These are phyloP conservation scores for Hyperoplus lanceolatus DNA, from an alignment of 2,797 vertebrate species.

Conservation along the genomic window DNA sequence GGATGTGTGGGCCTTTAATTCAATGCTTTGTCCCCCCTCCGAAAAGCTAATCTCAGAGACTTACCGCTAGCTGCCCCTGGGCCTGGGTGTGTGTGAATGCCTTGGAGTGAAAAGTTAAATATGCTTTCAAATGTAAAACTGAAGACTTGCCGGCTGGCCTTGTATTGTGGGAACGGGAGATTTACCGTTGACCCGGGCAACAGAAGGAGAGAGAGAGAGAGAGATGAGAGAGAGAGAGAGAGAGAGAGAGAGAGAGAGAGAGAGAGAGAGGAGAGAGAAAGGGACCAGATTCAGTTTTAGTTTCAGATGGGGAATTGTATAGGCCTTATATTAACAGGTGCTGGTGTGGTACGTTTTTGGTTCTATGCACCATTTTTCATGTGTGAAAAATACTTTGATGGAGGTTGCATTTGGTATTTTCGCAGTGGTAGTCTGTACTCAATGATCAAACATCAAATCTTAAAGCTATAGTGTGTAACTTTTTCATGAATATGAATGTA, in stretches of 20 bases:
- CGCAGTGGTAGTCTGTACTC: conserved; percentile 4
- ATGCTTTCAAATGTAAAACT: conserved; percentile 88
- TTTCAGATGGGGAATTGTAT: conserved; percentile 65
- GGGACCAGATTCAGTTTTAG: conserved; percentile 54
- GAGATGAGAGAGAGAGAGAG: conserved; percentile 47
- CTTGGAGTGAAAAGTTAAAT: conserved; percentile 87
- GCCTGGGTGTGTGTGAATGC: conserved; percentile 73
- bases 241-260: conserved; percentile 72
- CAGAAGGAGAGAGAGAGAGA: conserved; percentile 59
- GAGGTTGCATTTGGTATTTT: conserved; percentile 8
- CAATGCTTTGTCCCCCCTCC: conserved; percentile 83
- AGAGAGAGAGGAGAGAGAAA: conserved; percentile 55
- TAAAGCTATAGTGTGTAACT: no score
- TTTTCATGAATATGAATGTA: no score
- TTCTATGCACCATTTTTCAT: conserved; percentile 49
- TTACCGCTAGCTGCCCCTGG: conserved; percentile 67
- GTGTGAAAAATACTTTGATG: conserved; percentile 52
- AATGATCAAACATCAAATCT: conserved; percentile 8
- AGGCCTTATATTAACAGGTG: conserved; percentile 64
- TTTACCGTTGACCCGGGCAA: conserved; percentile 80
- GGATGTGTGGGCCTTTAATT: conserved; percentile 78
- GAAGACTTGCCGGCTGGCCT: conserved; percentile 76
- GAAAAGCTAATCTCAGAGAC: conserved; percentile 88
- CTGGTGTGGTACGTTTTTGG: conserved; percentile 50
- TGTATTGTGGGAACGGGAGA: conserved; percentile 76